These are phyloP conservation scores for Melieria crassipennis DNA, from an alignment of 2,888 invertebrate genomes.

Conservation along the genomic window DNA sequence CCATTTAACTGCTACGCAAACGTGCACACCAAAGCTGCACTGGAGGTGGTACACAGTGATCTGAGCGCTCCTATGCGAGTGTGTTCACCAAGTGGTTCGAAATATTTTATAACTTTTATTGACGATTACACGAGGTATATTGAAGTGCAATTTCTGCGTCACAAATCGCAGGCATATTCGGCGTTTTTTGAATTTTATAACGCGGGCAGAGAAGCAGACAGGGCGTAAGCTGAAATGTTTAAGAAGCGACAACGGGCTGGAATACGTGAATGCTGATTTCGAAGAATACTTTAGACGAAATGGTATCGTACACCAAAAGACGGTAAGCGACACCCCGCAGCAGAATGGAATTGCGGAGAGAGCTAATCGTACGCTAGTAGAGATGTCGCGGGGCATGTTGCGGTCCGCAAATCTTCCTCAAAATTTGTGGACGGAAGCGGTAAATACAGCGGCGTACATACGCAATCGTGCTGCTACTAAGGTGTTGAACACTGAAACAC, in stretches of 20 bases:
- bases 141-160: conserved; percentile 31
- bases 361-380: conserved; percentile 42
- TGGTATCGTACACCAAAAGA: conserved; percentile 38
- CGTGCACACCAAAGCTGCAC: background rate
- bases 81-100: conserved; percentile 29
- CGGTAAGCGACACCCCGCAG: conserved; percentile 41
- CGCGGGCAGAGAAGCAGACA: conserved; percentile 25
- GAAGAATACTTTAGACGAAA: conserved; percentile 6
- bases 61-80: conserved; percentile 35
- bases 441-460: conserved; percentile 41
- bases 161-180: conserved; percentile 20
- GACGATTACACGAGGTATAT: conserved; percentile 24
- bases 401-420: background rate
- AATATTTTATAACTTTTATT: conserved; percentile 35
- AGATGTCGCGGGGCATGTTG: conserved; percentile 43
- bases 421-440: conserved; percentile 39
- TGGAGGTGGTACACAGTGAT: conserved; percentile 13
- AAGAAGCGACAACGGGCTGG: conserved; percentile 34
- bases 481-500: conserved; percentile 35
- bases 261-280: conserved; percentile 28
- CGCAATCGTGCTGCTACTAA: conserved; percentile 41
- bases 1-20: conserved; percentile 9
- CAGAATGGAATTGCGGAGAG: conserved; percentile 46
- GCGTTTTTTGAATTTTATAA: background rate
- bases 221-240: conserved; percentile 26